Evolutionary conservation across 2,797 vertebrate genomes (phyloP).

Genomic region (Megaceryle alcyon): DNA sequence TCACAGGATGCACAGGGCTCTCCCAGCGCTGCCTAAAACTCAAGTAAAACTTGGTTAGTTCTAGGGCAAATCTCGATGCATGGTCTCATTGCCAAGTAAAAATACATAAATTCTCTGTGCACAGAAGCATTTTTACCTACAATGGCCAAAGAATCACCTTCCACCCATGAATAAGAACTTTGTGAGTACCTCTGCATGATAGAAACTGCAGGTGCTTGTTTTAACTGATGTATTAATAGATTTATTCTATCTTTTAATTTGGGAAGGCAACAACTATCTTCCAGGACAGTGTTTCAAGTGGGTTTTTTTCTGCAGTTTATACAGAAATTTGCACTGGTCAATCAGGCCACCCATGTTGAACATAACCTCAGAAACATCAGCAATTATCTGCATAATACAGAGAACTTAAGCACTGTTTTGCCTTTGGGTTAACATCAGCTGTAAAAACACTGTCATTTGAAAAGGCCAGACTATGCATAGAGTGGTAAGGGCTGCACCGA

Average conservation of each 20-base stretch:
- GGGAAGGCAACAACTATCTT: background rate
- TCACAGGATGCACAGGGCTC: accelerated
- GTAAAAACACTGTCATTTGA: background rate
- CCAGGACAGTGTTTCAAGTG: background rate
- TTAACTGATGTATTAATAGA: background rate
- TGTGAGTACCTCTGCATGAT: background rate
- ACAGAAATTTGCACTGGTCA: background rate
- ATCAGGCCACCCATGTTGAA: background rate
- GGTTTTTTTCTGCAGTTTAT: background rate
- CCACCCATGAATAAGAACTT: background rate
- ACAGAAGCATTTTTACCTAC: background rate
- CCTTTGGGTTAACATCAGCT: slow-evolving; percentile 15
- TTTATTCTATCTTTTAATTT: background rate
- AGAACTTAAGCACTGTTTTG: background rate
- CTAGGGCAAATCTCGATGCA: background rate
- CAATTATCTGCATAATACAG: background rate
- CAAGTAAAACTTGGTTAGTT: background rate
- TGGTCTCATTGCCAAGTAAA: background rate
- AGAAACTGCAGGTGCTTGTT: background rate
- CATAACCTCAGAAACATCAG: background rate
- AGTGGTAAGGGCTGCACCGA: background rate
- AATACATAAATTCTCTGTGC: background rate
- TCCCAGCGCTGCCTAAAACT: background rate
- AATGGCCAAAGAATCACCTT: background rate
- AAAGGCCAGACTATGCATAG: background rate